phyloP scores from a whole-genome alignment of 2,797 vertebrate genomes.

The Melanotaenia boesemani region DNA sequence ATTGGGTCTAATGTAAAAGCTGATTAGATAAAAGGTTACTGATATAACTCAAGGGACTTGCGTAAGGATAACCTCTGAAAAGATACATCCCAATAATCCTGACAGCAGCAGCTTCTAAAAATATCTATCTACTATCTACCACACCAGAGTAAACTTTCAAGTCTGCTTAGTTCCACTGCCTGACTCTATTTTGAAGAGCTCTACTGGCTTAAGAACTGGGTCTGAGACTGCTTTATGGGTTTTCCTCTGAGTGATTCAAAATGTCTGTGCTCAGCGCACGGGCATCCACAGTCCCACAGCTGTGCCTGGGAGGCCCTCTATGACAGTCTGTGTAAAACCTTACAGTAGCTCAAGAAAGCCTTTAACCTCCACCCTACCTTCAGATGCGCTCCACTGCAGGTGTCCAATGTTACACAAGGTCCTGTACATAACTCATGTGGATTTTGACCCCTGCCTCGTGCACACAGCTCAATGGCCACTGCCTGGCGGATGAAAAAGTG shows the following conservation, averaged over 20 bases:
- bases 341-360: constrained; percentile 65
- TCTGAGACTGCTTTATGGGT: constrained; percentile 62
- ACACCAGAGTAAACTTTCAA: constrained; percentile 78
- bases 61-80: constrained; percentile 56
- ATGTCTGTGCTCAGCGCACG: constrained; percentile 59
- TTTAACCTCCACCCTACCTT: constrained; percentile 64
- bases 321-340: constrained; percentile 41
- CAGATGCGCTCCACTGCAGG: constrained; percentile 54
- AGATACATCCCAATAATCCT: constrained; percentile 70
- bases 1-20: not conserved
- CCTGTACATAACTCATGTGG: constrained; percentile 23
- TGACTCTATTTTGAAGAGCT: constrained; percentile 77
- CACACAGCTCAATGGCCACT: not conserved
- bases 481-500: constrained; percentile 13
- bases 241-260: constrained; percentile 68
- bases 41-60: constrained; percentile 42
- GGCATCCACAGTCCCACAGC: constrained; percentile 70
- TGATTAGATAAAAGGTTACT: constrained; percentile 27
- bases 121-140: constrained; percentile 63
- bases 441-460: constrained; percentile 28
- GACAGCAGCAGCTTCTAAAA: constrained; percentile 70
- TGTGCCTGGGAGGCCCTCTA: constrained; percentile 62
- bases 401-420: constrained; percentile 36
- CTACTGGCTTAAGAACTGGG: constrained; percentile 64
- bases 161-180: constrained; percentile 80